phyloP scores from a whole-genome alignment of 53 echinoderm and acorn worm genomes.

The Temnopleurus reevesii region DNA sequence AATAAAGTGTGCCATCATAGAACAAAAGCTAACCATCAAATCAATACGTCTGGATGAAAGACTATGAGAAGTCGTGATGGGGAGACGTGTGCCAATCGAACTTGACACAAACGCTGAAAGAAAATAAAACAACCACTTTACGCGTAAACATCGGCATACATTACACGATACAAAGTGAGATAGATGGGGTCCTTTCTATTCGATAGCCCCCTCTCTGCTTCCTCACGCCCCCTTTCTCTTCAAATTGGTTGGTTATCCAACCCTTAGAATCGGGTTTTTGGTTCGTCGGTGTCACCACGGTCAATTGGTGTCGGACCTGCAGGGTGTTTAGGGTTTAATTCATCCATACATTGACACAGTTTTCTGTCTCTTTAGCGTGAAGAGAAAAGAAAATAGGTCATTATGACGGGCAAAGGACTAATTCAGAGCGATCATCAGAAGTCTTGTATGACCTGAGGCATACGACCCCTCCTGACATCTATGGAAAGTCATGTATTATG shows the following conservation, averaged over 20 bases:
- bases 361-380: conserved; percentile 8
- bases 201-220: conserved; percentile 30
- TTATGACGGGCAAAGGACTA: conserved; percentile 38
- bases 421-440: conserved; percentile 33
- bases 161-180: conserved; percentile 45
- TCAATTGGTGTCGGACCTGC: conserved; percentile 37
- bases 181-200: background rate
- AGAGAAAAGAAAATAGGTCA: conserved; percentile 41
- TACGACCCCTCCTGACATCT: background rate
- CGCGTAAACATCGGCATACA: conserved; percentile 42
- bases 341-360: conserved; percentile 56
- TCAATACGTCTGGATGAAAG: background rate
- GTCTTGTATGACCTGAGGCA: conserved; percentile 33
- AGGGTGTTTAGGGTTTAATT: conserved; percentile 49
- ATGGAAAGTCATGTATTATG: background rate
- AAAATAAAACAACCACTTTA: background rate
- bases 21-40: background rate
- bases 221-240: background rate
- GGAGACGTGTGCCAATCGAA: background rate
- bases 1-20: too few relatives aligned
- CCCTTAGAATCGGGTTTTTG: conserved; percentile 34
- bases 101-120: background rate
- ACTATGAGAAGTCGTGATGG: background rate
- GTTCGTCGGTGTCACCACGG: conserved; percentile 21
- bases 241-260: background rate